Conservation (phyloP, 2,113 vertebrate species). For the Gnathonemus echidnorhynchus region DNA sequence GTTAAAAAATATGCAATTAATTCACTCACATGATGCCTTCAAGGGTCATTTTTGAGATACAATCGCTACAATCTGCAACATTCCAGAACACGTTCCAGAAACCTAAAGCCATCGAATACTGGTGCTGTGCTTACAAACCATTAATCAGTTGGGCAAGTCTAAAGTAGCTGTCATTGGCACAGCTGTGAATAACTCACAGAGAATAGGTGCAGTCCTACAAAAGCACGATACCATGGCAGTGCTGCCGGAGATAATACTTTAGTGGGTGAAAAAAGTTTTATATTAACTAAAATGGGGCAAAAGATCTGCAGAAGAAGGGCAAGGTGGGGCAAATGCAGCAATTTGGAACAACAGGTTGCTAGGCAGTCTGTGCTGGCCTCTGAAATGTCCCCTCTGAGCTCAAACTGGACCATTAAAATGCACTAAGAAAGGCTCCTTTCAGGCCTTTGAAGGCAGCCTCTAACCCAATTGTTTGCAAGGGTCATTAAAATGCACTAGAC, state of each 20-base stretch:
- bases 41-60: not conserved
- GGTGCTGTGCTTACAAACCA: conserved; percentile 59
- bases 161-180: conserved; percentile 44
- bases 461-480: conserved; percentile 23
- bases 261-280: conserved; percentile 44
- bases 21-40: conserved; percentile 19
- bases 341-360: conserved; percentile 56
- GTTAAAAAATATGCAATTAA: not conserved
- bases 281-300: conserved; percentile 58
- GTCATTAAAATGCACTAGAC: conserved; percentile 29
- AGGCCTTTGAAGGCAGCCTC: conserved; percentile 29
- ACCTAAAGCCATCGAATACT: conserved; percentile 48
- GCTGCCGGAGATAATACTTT: conserved; percentile 47
- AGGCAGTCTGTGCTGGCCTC: conserved; percentile 53
- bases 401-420: conserved; percentile 57
- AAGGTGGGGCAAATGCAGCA: conserved; percentile 41
- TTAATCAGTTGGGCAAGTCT: conserved; percentile 60
- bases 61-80: not conserved
- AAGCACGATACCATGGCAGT: conserved; percentile 56
- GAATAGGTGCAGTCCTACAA: conserved; percentile 53
- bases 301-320: conserved; percentile 49
- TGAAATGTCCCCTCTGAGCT: conserved; percentile 44
- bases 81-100: conserved; percentile 36
- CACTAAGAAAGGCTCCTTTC: conserved; percentile 66
- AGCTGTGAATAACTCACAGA: conserved; percentile 41